Base-by-base conservation (phyloP, 2,113 vertebrate species). In the Peromyscus polionotus region DNA sequence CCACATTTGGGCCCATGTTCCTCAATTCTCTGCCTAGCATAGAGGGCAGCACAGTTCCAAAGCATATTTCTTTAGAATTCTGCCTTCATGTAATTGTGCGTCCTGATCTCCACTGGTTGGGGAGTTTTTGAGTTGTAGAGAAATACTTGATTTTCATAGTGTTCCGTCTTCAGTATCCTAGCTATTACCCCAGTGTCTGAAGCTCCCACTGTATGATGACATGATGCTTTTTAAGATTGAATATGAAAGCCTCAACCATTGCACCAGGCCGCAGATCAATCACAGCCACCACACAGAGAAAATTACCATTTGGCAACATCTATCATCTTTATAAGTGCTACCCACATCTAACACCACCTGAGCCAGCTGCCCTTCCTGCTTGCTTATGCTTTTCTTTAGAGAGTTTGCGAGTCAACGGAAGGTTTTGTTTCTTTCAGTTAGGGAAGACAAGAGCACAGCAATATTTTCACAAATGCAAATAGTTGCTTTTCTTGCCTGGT, bases 231-330 rank as follows among this genome's bases (percentile, higher is more conserved):
- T 88, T 73, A 81, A 93, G 76, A 98, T 84, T 97, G 86, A 96
- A 57, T 97, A 67, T 94, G 93, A 97, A 97, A 94, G 57, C 86
- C 63, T 95, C 93, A 84, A 84, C 91, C 89, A 92, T 93, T 76
- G 22, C 83, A 92, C 95, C 93, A 96, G 94, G 83, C 87, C 93
- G 65, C 67, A 84, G 86, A 95, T 97, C 91, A 93, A 72, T 97
- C 96, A 96, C 4, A 95, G 91, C 73, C 59, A 85, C 95, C 95
- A 91, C 95, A 95, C 72, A 93, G 83, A 97, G 96, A 96, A 95
- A 96, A 97, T 95, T 87, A 94, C 91, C 86, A 31, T 91, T 97
- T 80, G 91, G 86, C 63, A 54, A 63, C 91, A 95, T 94, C 73
- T 54, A 90, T 97, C 96, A 94, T 94, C 77, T 90, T 83, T 84